Evolutionary conservation across 1,140 invertebrate species (phyloP), one percentile per base, ranked within the genome.

Genomic region (Bombus vancouverensis): DNA sequence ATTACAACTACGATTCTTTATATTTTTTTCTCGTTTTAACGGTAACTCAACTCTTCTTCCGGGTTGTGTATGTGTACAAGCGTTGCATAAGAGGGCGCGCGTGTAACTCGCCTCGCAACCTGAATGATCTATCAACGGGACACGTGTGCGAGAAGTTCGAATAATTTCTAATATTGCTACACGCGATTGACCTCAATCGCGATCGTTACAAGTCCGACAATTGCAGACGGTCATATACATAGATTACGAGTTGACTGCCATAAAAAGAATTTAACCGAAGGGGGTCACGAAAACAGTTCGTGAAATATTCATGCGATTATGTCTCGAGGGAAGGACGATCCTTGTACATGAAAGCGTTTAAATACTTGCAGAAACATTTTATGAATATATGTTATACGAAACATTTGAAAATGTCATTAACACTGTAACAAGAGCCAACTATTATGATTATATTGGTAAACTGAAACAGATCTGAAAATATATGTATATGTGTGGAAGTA

Each of bases 101-200:
- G n/a, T 34, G 32, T 59, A 71, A 71, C 34, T 44, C 39, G n/a
- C 39, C 28, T 84, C 5, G 34, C 53, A 75, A 47, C 81, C 57
- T 66, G 81, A 82, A 66, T 10, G 57, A 82, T 74, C 47, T 75
- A 82, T 84, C 47, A 44, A 32, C 66, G 34, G 10, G 8, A 44
- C 75, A 84, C 65, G 59, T 57, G 79, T 79, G 81, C 79, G 84
- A 71, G 66, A 87, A 81, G 34, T 80, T 79, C 47, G 62, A 86
- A 76, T 87, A 87, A 87, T 68, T 42, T 57, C 42, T 91, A 87
- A 88, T 91, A 89, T 71, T 68, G 83, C 74, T 75, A 72, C 68
- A 78, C 81, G 65, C 72, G 88, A 91, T 93, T 93, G 89, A 92
- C 90, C 89, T 89, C 88, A 91, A 92, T 93, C 90, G 83, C 65